Evolutionary conservation across 2,113 vertebrate genomes (phyloP), one percentile per base, ranked within the genome.

Genomic region (Scalopus aquaticus): DNA sequence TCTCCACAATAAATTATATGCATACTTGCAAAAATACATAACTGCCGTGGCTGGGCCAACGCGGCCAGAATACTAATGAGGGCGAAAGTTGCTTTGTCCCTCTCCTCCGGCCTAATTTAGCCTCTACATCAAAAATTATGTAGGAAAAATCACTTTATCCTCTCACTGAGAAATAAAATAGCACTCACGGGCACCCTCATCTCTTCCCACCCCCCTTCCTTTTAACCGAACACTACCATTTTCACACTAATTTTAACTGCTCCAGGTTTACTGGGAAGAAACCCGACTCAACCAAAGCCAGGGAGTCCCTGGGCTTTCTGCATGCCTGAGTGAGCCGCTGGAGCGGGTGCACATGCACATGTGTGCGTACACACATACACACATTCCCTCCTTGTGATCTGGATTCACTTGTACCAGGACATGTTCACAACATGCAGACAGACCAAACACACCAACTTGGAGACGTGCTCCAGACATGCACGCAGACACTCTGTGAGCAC

Each of bases 1-100:
- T 99, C 99, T 99, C 98, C 99, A 99, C 99, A 99, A 99, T 99
- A 99, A 99, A 99, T 99, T 99, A 99, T 99, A 99, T 99, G 99
- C 99, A 99, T 99, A 99, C 99, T 99, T 99, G 99, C 99, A 99
- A 99, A 99, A 99, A 99, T 99, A 99, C 99, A 99, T 99, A 99
- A 99, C 99, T 98, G 99, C 99, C 98, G 98, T 99, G 98, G 98
- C 98, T 99, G 98, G 98, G 98, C 99, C 98, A 97, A 99, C 98
- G 99, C 98, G 98, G 98, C 87, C 97, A 95, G 99, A 99, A 99
- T 99, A 99, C 99, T 99, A 99, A 99, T 99, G 99, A 99, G 98
- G 95, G 98, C 97, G 96, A 98, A 98, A 98, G 98, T 98, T 98
- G 98, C 98, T 98, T 98, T 98, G 98, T 98, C 98, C 98, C 98